Conservation (phyloP, 2,888 invertebrate genomes). For the Trachelus troglodyta region DNA sequence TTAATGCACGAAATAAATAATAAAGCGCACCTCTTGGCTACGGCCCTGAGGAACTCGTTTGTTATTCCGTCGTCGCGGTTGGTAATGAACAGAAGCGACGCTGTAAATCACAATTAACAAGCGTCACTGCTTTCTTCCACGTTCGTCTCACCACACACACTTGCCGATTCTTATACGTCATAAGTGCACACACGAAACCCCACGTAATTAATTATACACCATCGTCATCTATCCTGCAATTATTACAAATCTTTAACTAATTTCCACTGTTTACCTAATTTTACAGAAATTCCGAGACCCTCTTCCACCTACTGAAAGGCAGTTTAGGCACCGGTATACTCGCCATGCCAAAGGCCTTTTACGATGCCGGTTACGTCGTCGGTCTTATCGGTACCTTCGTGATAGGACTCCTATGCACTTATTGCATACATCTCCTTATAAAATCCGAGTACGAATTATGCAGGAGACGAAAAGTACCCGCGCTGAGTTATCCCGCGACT, state of each 20-base stretch:
- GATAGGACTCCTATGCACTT: slow-evolving; percentile 90
- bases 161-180: background rate
- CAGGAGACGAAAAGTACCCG: slow-evolving; percentile 68
- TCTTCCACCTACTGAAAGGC: slow-evolving; percentile 88
- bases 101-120: background rate
- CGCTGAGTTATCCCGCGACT: slow-evolving; percentile 83
- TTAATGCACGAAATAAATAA: background rate
- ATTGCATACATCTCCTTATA: slow-evolving; percentile 92
- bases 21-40: background rate
- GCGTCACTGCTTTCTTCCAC: background rate
- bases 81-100: background rate
- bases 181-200: background rate
- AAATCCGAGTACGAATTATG: slow-evolving; percentile 73
- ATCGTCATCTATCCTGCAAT: background rate
- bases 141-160: background rate
- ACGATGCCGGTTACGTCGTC: slow-evolving; percentile 83
- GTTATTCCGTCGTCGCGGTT: background rate
- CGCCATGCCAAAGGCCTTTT: slow-evolving; percentile 90
- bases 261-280: slow-evolving; percentile 10
- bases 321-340: slow-evolving; percentile 93
- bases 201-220: background rate
- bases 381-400: slow-evolving; percentile 84
- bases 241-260: background rate
- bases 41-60: background rate
- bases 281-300: slow-evolving; percentile 80